phyloP scores from a whole-genome alignment of 2,113 vertebrate genomes.

The Pangasianodon gigas region DNA sequence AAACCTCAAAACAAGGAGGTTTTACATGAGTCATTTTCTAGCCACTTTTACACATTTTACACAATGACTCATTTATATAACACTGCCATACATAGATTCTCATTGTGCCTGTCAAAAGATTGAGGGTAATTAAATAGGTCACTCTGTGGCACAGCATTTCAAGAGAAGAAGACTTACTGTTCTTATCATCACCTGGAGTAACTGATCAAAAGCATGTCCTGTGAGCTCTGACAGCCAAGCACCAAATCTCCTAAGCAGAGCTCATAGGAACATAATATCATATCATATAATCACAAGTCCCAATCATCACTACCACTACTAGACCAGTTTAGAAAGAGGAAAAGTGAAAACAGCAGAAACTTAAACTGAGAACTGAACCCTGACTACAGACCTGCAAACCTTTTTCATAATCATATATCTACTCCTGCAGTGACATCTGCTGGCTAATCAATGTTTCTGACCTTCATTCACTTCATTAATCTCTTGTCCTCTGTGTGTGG shows the following conservation, averaged over 20 bases:
- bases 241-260: not conserved
- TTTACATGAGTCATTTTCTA: not conserved
- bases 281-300: not conserved
- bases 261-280: not conserved
- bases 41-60: not conserved
- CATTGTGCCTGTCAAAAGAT: not conserved
- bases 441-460: not conserved
- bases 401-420: too few species aligned
- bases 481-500: not conserved
- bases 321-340: not conserved
- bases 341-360: not conserved
- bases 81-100: not conserved
- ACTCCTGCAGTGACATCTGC: conserved; percentile 8
- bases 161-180: not conserved
- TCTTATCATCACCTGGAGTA: not conserved
- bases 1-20: not conserved
- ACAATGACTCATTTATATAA: not conserved
- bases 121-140: not conserved
- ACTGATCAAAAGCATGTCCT: not conserved
- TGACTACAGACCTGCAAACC: not conserved
- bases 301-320: not conserved
- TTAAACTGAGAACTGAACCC: not conserved
- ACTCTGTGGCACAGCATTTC: not conserved
- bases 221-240: not conserved
- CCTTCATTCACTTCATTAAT: not conserved